Conservation (phyloP, 2,113 vertebrate genomes). For the Passer montanus region DNA sequence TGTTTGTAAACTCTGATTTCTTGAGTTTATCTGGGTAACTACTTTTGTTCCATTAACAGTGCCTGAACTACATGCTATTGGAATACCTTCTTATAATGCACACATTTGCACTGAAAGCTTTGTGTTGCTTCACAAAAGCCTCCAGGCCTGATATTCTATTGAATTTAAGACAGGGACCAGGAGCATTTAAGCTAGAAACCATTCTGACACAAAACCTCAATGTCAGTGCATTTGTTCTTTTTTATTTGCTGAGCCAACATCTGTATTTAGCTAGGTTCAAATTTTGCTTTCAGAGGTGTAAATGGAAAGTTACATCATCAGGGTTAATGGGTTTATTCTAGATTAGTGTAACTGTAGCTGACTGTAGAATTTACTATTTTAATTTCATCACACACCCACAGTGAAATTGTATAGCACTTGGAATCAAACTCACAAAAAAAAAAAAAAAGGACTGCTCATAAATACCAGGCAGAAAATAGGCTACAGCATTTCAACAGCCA, state of each 20-base stretch:
- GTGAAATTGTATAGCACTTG: conserved; percentile 3
- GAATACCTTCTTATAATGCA: not conserved
- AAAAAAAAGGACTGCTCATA: not conserved
- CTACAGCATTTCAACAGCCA: not conserved
- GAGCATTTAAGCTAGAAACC: not conserved
- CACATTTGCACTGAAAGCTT: not conserved
- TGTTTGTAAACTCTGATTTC: not conserved
- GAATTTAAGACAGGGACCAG: not conserved
- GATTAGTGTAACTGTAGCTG: conserved; percentile 6
- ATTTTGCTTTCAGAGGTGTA: conserved; percentile 53
- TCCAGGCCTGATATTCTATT: not conserved
- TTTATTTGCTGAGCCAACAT: conserved; percentile 33
- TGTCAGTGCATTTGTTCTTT: not conserved
- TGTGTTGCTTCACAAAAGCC: not conserved
- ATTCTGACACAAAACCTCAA: not conserved
- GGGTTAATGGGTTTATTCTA: conserved; percentile 6
- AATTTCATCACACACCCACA: not conserved
- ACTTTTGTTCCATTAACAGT: not conserved
- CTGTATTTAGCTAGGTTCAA: conserved; percentile 29
- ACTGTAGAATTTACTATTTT: conserved; percentile 7
- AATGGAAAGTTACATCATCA: conserved; percentile 40
- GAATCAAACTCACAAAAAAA: not conserved
- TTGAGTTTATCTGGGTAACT: not conserved
- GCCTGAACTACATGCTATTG: not conserved
- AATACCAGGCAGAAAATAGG: not conserved